Evolutionary conservation across 2,797 vertebrate genomes (phyloP).

Genomic region (Pseudochirops corinnae): DNA sequence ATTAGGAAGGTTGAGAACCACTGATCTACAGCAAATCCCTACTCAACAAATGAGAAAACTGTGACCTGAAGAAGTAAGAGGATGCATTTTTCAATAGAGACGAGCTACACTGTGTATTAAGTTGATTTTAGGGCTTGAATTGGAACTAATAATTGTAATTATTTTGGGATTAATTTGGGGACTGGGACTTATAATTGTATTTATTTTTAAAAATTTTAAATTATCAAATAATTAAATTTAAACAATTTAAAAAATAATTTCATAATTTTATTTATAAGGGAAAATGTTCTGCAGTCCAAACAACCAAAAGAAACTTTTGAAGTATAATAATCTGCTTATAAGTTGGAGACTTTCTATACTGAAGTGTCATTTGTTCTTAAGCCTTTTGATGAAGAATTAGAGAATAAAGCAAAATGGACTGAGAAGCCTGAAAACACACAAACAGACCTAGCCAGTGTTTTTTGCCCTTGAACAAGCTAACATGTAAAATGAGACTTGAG

Average conservation of each 20-base stretch:
- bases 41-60: not conserved
- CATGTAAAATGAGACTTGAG: not conserved
- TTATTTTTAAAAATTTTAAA: not conserved
- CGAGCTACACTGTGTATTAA: not conserved
- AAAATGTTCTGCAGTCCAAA: not conserved
- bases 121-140: not conserved
- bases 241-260: not conserved
- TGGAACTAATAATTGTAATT: not conserved
- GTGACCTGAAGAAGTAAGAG: not conserved
- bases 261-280: not conserved
- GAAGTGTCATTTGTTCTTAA: not conserved
- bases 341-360: not conserved
- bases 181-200: not conserved
- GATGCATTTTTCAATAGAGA: not conserved
- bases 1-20: no score
- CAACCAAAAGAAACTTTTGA: not conserved
- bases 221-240: not conserved
- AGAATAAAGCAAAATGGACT: not conserved
- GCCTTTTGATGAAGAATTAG: constrained; percentile 26
- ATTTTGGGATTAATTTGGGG: not conserved
- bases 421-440: not conserved
- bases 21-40: not conserved
- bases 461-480: not conserved
- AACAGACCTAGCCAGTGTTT: not conserved
- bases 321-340: not conserved